Conservation (phyloP, 1,140 invertebrate genomes). For the Sipha flava region DNA sequence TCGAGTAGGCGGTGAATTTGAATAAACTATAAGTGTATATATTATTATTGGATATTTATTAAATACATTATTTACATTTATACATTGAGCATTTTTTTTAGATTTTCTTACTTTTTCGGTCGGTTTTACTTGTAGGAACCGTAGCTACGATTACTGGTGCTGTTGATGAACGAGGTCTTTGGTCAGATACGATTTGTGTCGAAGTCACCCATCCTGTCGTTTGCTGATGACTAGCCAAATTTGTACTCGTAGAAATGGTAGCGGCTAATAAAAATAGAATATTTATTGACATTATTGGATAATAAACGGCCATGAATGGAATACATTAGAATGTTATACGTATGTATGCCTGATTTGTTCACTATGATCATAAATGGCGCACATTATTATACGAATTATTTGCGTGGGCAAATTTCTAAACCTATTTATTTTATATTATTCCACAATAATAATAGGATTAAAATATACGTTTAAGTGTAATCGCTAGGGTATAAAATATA, state of each 20-base stretch:
- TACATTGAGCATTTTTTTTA: too few relatives aligned
- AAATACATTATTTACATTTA: too few relatives aligned
- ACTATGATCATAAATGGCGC: neutral
- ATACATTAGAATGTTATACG: neutral
- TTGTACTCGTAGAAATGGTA: conserved; percentile 10
- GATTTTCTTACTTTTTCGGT: neutral
- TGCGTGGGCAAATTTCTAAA: neutral
- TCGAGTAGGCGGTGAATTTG: neutral
- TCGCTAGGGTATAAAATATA: too few relatives aligned
- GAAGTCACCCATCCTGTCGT: neutral
- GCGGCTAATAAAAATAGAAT: neutral
- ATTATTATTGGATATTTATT: neutral
- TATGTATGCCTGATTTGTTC: neutral
- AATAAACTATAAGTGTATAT: neutral
- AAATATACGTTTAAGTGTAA: neutral
- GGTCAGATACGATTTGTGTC: neutral
- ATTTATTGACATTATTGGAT: neutral
- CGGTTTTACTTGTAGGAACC: neutral
- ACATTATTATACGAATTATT: neutral
- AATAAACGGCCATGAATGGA: neutral
- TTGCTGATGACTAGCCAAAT: conserved; percentile 16
- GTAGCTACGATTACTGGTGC: conserved; percentile 15
- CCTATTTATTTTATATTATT: neutral
- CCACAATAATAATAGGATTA: neutral
- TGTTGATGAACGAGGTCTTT: conserved; percentile 9